These are phyloP conservation scores for Protodeltote pygarga DNA, from an alignment of 2,888 invertebrate genomes.

Conservation along the genomic window DNA sequence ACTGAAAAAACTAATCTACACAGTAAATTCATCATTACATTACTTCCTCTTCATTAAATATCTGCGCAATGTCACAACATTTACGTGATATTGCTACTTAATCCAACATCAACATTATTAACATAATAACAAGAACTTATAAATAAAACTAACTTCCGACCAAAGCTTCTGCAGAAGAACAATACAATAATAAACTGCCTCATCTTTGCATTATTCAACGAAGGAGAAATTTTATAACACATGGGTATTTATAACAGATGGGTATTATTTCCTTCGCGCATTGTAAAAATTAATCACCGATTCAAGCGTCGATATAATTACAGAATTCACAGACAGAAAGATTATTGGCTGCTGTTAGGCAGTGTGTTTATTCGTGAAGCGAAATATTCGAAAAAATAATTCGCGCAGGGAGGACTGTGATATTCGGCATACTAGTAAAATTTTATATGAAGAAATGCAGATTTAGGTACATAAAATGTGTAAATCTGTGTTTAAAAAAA, in stretches of 20 bases:
- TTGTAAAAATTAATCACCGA: conserved; percentile 9
- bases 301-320: conserved; percentile 22
- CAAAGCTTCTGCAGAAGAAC: conserved; percentile 14
- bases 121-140: conserved; percentile 34
- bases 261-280: conserved; percentile 14
- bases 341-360: conserved; percentile 9
- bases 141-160: conserved; percentile 21
- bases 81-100: too few species aligned
- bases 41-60: too few species aligned
- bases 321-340: conserved; percentile 7
- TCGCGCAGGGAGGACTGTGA: too few species aligned
- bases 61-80: too few species aligned
- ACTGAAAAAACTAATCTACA: too few species aligned
- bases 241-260: too few species aligned
- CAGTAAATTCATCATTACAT: too few species aligned
- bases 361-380: conserved; percentile 9
- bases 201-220: conserved; percentile 30
- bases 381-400: too few species aligned
- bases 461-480: too few species aligned
- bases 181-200: conserved; percentile 11
- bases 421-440: too few species aligned
- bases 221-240: conserved; percentile 24
- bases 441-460: too few species aligned
- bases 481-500: too few species aligned
- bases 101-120: conserved; percentile 13